phyloP scores from a whole-genome alignment of 2,113 vertebrate genomes.

The Calidris pygmaea region DNA sequence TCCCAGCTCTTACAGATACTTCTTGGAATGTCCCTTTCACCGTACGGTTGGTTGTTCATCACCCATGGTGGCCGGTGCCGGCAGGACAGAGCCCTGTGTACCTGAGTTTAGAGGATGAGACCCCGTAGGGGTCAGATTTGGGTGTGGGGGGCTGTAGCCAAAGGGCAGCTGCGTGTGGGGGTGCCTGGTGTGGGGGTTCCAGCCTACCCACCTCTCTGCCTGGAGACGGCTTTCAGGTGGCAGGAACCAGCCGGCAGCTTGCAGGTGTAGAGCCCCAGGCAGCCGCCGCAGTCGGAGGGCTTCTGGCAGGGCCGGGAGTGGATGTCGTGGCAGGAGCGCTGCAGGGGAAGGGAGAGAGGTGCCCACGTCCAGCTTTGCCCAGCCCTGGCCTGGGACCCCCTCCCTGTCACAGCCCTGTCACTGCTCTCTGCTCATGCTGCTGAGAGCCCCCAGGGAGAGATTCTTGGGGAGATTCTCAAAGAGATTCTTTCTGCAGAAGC shows the following conservation, averaged over 20 bases:
- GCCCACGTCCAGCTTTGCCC: neutral
- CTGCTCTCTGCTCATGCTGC: rapidly evolving
- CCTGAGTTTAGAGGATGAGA: neutral
- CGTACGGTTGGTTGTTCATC: rapidly evolving
- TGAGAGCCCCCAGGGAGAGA: neutral
- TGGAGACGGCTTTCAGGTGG: constrained; percentile 66
- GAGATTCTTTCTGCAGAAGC: neutral
- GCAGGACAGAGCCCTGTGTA: neutral
- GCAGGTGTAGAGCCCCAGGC: constrained; percentile 78
- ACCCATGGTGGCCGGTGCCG: rapidly evolving
- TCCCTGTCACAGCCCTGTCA: neutral
- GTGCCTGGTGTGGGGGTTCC: neutral
- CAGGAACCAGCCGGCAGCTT: constrained; percentile 54
- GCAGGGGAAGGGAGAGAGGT: neutral
- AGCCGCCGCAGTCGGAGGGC: constrained; percentile 66
- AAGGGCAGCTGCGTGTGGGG: rapidly evolving
- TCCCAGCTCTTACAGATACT: neutral
- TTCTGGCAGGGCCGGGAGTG: constrained; percentile 53
- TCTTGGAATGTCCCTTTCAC: neutral
- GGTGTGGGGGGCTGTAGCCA: neutral
- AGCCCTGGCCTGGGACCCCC: neutral
- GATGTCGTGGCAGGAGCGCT: constrained; percentile 68
- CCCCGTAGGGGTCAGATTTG: neutral
- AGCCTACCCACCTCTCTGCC: constrained; percentile 69
- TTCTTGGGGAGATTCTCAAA: neutral